phyloP scores from a whole-genome alignment of 2,797 vertebrate species.

The Acipenser oxyrinchus region DNA sequence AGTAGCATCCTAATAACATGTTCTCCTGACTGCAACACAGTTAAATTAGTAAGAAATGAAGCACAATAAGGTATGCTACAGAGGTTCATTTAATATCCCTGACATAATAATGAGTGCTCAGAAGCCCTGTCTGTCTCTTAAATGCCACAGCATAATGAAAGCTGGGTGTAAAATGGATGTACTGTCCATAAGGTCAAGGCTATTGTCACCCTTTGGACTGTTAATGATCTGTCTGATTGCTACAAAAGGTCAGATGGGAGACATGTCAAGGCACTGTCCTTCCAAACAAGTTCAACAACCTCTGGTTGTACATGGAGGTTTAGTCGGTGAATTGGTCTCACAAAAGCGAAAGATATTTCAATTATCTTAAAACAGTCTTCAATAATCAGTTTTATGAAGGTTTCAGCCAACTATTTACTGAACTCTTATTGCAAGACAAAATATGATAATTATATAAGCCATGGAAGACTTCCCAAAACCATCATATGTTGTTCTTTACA shows the following conservation, averaged over 20 bases:
- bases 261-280: neutral
- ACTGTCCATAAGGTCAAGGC: neutral
- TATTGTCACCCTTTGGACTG: constrained; percentile 6
- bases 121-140: neutral
- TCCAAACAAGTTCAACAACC: neutral
- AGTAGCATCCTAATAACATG: neutral
- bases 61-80: constrained; percentile 11
- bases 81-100: neutral
- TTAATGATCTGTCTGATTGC: constrained; percentile 12
- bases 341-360: neutral
- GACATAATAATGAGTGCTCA: neutral
- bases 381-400: neutral
- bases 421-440: neutral
- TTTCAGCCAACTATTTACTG: neutral
- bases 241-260: neutral
- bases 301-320: neutral
- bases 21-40: neutral
- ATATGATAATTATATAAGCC: too few relatives aligned
- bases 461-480: too few relatives aligned
- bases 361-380: neutral
- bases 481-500: too few relatives aligned
- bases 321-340: neutral
- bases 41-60: constrained; percentile 10
- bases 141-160: constrained; percentile 8
- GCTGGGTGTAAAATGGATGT: neutral